Evolutionary conservation across 1,140 invertebrate species (phyloP), one percentile per base, ranked within the genome.

Genomic region (Mylabris phalerata): DNA sequence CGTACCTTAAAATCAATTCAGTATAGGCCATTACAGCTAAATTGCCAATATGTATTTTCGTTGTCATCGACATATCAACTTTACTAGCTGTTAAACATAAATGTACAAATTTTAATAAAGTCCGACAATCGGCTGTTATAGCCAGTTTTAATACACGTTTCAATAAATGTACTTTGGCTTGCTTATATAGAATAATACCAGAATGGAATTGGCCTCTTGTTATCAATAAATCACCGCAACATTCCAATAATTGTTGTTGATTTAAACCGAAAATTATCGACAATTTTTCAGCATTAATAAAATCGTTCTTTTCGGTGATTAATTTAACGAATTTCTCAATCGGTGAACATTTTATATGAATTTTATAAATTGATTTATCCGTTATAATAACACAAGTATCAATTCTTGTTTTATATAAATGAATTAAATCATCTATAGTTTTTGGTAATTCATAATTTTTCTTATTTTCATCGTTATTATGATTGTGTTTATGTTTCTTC

Each of bases 141-240:
- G 88, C 86, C 66, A 91, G 80, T 72, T 88, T 87, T 13, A 88
- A 77, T 10, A 88, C 83, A 57, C 84, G 81, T 62, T 87, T 86
- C 45, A 87, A 76, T 50, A 87, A 71, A 45, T 71, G 67, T 64
- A 87, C 85, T 69, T 84, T 84, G 0, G 87, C 85, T 55, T 88
- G 75, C 73, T 85, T 85, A 71, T 88, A 90, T 2, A 89, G 77
- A 55, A 83, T 75, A 57, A 87, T 76, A 1, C 88, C 87, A 81
- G 81, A 44, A 50, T 81, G 76, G 64, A 85, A 84, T 52, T 83
- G 78, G 41, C 82, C 80, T 50, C 82, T 80, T 3, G 78, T 75
- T 48, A 91, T 73, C 61, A 86, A 76, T 65, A 84, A 77, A 73
- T 90, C 87, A 19, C 86, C 88, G 24, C 85, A 86, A 66, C 79